Evolutionary conservation across 2,113 vertebrate genomes (phyloP), one percentile per base, ranked within the genome.

Genomic region (Corythornis madagascariensis): DNA sequence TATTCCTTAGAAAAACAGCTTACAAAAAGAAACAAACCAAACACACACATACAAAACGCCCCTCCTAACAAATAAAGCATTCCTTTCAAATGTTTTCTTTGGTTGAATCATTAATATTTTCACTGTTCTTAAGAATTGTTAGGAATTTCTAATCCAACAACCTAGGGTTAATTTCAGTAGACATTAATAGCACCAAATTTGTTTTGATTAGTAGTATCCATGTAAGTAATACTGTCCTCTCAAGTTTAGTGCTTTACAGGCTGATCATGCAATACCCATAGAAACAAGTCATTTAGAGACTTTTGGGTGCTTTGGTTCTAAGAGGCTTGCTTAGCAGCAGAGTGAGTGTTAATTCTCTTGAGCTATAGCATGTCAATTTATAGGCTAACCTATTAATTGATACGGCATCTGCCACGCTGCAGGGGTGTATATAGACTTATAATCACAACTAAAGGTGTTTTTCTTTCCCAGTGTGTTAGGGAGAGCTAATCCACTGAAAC

Each of bases 321-420:
- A 50, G 48, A 75, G 11, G 3, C 4, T 78, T 42, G 8, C 59
- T 84, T 67, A 38, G n/a, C 3, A 2, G 11, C 28, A 57, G 10
- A 22, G 16, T 29, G 35, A 40, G 5, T 35, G 16, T 48, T 73
- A 61, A 50, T 70, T 64, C 19, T 56, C 33, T 48, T 47, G 31
- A 91, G 28, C 43, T 43, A 43, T 7, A 3, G 0, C 28, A 14
- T 28, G 38, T 13, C 47, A 16, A 71, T 50, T 55, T 50, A 6
- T 50, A 33, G 0, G 0, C 22, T 78, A 47, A 74, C n/a, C 15
- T 60, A 9, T 35, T 15, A 6, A 5, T 55, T 47, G 48, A 11
- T 14, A 17, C 69, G 48, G 19, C 15, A 38, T 74, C 45, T 2
- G 13, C 59, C 7, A 4, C n/a, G 29, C 45, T 66, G 11, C 2